Evolutionary conservation across 2,113 vertebrate species (phyloP), one percentile per base, ranked within the genome.

Genomic region (Poeciliopsis retropinna): DNA sequence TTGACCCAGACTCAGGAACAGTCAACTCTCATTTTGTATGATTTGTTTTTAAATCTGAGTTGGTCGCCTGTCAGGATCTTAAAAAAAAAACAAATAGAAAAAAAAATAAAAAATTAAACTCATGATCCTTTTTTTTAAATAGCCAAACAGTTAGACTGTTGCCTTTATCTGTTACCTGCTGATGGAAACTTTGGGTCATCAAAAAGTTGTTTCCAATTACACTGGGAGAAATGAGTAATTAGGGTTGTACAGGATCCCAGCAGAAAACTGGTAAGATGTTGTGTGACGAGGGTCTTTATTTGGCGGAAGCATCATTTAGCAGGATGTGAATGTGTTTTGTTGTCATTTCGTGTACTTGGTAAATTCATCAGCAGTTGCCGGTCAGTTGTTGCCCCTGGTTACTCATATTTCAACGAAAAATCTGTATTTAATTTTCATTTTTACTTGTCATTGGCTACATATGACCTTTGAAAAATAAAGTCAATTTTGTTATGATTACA

Each of bases 1-100:
- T 81, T 78, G 68, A 77, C 79, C 83, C 61, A 83, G 89, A 93
- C 90, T 94, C 91, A 90, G 92, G 93, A 93, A 91, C 89, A 82
- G 79, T 75, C 54, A 44, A 22, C 68, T 72, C 29, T 78, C 75
- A 44, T 88, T 89, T 90, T 90, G 68, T 89, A 70, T 57, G 29
- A 64, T 78, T 85, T 78, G 12, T 85, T 88, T 85, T 76, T 66
- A 51, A 78, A 47, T 73, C 8, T 0, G 47, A 67, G 54, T 60
- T 80, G 78, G 60, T 87, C 60, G 27, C 32, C 60, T 75, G 72
- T 82, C 74, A 84, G 54, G 73, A 63, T 72, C 77, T 86, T 79
- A 63, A 76, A 69, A 76, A 71, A 73, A 47, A 77, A 70, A 75
- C 76, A 11, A 37, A 37, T 10, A 34, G 34, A 37, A 37, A 37